Percentiles rank a stretch among this genome's conserved stretches.
Evolutionary conservation across 2,797 vertebrate genomes (phyloP).

Genomic region (Tympanoctomys barrerae): DNA sequence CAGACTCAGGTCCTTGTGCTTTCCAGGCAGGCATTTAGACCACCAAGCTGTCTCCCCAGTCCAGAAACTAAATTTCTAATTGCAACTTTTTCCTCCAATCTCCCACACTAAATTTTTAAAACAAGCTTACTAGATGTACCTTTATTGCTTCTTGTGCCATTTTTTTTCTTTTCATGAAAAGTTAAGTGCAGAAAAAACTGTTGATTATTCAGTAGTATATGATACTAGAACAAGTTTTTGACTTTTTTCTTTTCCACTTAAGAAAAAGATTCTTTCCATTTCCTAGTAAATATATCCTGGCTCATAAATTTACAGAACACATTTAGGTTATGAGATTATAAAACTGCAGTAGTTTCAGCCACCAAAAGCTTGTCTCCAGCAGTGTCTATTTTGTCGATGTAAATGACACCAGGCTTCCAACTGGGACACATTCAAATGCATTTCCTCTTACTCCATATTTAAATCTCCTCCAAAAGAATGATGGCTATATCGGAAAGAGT

Average conservation of each 20-base stretch:
- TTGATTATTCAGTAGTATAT: background rate
- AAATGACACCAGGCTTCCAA: conserved; percentile 39
- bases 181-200: conserved; percentile 13
- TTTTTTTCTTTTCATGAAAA: conserved; percentile 54
- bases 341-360: background rate
- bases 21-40: too few relatives aligned
- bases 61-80: background rate
- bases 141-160: background rate
- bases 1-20: too few relatives aligned
- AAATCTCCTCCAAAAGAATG: conserved; percentile 24
- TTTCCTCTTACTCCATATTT: conserved; percentile 23
- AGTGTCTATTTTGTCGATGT: conserved; percentile 26
- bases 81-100: background rate
- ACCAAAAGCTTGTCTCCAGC: background rate
- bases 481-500: conserved; percentile 25
- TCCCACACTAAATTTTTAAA: background rate
- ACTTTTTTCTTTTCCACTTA: background rate
- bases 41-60: background rate
- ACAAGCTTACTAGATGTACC: background rate
- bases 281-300: background rate
- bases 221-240: background rate
- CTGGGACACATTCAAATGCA: background rate
- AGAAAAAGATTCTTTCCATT: conserved; percentile 12
- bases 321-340: background rate
- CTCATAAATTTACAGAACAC: background rate